Percentiles rank a stretch among this genome's conserved stretches.
Evolutionary conservation across 2,888 invertebrate genomes (phyloP).

Genomic region (Apeira syringaria): DNA sequence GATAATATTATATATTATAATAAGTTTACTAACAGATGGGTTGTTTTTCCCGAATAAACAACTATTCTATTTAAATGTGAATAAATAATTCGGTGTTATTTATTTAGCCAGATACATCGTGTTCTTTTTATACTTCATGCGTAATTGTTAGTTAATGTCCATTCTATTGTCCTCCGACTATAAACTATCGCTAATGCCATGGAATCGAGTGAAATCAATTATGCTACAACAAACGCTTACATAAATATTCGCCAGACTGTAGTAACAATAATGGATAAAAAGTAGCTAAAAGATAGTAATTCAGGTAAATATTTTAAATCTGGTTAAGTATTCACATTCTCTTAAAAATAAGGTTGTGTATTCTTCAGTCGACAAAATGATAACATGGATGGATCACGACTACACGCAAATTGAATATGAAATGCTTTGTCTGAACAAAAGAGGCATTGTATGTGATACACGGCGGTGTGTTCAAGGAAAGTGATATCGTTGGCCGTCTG

Average conservation of each 20-base stretch:
- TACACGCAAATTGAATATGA: background rate
- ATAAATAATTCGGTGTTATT: too few species aligned
- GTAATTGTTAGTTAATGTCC: constrained; percentile 21
- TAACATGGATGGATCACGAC: constrained; percentile 6
- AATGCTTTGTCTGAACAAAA: constrained; percentile 28
- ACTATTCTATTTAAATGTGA: too few species aligned
- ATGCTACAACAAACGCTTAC: too few species aligned
- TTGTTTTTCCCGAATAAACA: too few species aligned
- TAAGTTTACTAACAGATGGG: too few species aligned
- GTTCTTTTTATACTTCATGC: constrained; percentile 1
- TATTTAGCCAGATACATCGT: too few species aligned
- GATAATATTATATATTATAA: too few species aligned
- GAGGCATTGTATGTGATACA: constrained; percentile 43
- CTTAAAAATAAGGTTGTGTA: constrained; percentile 29
- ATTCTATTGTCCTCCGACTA: constrained; percentile 7
- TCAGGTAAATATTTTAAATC: constrained; percentile 33
- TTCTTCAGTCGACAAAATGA: constrained; percentile 14
- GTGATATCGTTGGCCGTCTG: constrained; percentile 44
- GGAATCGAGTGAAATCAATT: too few species aligned
- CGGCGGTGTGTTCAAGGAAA: constrained; percentile 45
- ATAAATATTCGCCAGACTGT: too few species aligned
- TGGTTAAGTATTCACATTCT: constrained; percentile 34
- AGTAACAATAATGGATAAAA: too few species aligned
- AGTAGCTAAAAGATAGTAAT: constrained; percentile 54
- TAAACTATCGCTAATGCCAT: too few species aligned